These are phyloP conservation scores for Forficula auricularia DNA, from an alignment of 1,140 invertebrate species.

Conservation along the genomic window DNA sequence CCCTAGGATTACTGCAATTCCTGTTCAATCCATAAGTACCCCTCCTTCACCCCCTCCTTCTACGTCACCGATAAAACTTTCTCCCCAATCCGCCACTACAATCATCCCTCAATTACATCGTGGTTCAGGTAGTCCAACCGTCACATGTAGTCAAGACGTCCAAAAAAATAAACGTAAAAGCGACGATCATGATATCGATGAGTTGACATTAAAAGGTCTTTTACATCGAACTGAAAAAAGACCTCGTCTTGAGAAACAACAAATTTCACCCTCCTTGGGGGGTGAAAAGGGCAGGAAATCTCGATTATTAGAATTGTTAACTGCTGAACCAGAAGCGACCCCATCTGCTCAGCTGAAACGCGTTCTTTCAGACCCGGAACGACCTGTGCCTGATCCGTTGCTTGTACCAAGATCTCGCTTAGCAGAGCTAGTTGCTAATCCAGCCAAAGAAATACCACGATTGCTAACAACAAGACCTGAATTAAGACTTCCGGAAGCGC, in stretches of 20 bases:
- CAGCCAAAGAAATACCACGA: slow-evolving; percentile 55
- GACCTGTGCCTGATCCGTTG: slow-evolving; percentile 60
- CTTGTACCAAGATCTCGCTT: slow-evolving; percentile 56
- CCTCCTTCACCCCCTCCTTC: slow-evolving; percentile 33
- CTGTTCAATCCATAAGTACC: slow-evolving; percentile 1
- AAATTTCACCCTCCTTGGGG: neutral
- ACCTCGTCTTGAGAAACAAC: neutral
- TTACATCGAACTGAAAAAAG: slow-evolving; percentile 3
- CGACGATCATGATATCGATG: slow-evolving; percentile 20
- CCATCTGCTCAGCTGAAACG: slow-evolving; percentile 38
- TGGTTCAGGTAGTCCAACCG: slow-evolving; percentile 38
- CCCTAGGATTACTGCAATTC: slow-evolving; percentile 8
- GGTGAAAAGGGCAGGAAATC: slow-evolving; percentile 17
- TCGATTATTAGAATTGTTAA: slow-evolving; percentile 24
- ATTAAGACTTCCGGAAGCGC: slow-evolving; percentile 46
- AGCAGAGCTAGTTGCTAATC: slow-evolving; percentile 46
- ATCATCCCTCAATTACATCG: slow-evolving; percentile 37
- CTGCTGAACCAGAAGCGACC: slow-evolving; percentile 23
- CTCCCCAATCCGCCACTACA: slow-evolving; percentile 32
- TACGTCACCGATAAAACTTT: slow-evolving; percentile 31
- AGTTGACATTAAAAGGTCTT: slow-evolving; percentile 27
- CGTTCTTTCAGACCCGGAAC: slow-evolving; percentile 44
- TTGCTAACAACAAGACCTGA: slow-evolving; percentile 48
- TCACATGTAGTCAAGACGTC: slow-evolving; percentile 39
- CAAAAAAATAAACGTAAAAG: slow-evolving; percentile 27